phyloP scores from a whole-genome alignment of 1,140 invertebrate genomes.

The Cyclina sinensis region DNA sequence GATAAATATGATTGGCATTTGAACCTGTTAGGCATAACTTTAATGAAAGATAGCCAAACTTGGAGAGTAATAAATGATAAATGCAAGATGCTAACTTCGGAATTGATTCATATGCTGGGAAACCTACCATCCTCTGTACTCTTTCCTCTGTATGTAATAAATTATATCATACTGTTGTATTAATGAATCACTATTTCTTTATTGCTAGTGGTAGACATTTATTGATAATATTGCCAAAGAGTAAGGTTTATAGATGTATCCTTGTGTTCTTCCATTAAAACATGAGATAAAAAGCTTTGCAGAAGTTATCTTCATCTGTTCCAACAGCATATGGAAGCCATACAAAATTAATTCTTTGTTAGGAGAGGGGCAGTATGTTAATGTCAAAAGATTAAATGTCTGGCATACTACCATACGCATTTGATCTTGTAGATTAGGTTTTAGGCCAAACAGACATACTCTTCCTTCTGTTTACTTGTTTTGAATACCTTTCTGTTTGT shows the following conservation, averaged over 20 bases:
- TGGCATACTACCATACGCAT: too few species aligned
- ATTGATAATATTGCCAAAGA: background rate
- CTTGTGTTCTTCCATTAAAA: too few species aligned
- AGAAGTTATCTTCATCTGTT: too few species aligned
- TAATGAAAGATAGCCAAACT: background rate
- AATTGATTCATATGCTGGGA: background rate
- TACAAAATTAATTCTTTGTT: too few species aligned
- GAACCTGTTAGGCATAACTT: slow-evolving; percentile 4
- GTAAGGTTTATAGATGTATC: background rate
- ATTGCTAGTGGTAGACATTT: slow-evolving; percentile 11
- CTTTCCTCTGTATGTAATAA: background rate
- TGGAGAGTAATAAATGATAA: background rate
- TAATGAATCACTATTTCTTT: slow-evolving; percentile 29
- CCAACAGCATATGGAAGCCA: too few species aligned
- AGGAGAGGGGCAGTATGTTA: too few species aligned
- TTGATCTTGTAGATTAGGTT: too few species aligned
- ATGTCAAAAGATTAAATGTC: too few species aligned
- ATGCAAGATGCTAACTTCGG: background rate
- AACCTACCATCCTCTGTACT: background rate
- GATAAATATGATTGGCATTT: slow-evolving; percentile 24
- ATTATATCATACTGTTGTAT: background rate
- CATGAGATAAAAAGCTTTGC: too few species aligned
- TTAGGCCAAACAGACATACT: too few species aligned
- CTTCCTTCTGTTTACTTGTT: too few species aligned
- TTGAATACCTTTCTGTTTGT: too few species aligned